phyloP scores from a whole-genome alignment of 2,113 vertebrate genomes.

The Lophochroa leadbeateri region DNA sequence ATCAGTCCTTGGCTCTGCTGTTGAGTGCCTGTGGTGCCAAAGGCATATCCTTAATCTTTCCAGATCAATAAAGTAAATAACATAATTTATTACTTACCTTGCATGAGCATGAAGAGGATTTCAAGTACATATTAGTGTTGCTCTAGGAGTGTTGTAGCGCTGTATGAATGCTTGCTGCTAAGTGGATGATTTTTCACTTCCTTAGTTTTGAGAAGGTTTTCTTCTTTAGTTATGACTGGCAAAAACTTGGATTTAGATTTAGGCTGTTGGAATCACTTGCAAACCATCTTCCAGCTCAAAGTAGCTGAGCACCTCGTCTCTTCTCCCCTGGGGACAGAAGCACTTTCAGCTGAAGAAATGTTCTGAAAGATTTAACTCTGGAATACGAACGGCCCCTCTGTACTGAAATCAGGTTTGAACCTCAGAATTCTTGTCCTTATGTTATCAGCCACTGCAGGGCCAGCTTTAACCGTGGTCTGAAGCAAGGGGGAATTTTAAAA shows the following conservation, averaged over 20 bases:
- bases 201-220: background rate
- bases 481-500: background rate
- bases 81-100: background rate
- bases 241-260: background rate
- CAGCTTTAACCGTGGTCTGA: background rate
- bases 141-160: background rate
- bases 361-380: background rate
- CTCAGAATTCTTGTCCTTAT: background rate
- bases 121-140: background rate
- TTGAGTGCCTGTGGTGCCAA: background rate
- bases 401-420: background rate
- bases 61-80: background rate
- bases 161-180: background rate
- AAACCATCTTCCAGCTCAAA: background rate
- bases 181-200: background rate
- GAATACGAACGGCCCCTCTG: background rate
- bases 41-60: background rate
- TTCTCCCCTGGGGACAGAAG: background rate
- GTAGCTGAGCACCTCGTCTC: background rate
- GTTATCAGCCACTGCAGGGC: background rate
- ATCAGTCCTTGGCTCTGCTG: background rate
- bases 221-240: background rate
- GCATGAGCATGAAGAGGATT: background rate
- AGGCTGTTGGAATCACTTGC: background rate
- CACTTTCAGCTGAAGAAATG: background rate